A percentile compares a stretch with the other conserved stretches of the same genome.
Conservation (phyloP, 1,140 invertebrate genomes). For the Medauroidea extradentata region DNA sequence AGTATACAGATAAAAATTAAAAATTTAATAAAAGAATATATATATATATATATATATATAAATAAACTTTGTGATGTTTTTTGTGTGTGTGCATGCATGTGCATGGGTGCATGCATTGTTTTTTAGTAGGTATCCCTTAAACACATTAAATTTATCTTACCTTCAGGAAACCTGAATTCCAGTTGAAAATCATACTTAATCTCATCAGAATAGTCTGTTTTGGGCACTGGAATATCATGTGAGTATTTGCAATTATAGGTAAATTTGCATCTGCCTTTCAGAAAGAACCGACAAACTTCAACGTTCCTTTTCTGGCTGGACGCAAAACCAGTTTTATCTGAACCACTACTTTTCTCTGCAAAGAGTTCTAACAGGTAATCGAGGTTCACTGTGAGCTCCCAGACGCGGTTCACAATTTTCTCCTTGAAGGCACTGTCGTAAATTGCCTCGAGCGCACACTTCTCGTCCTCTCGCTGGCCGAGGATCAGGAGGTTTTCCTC, state of each 20-base stretch:
- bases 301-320: conserved; percentile 31
- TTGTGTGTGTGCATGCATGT: too few species aligned
- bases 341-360: conserved; percentile 43
- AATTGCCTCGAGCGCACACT: conserved; percentile 65
- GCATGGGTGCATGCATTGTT: too few species aligned
- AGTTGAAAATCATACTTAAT: conserved; percentile 52
- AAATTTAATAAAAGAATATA: too few species aligned
- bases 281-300: conserved; percentile 61
- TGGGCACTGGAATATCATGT: conserved; percentile 47
- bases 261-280: conserved; percentile 62
- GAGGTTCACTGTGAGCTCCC: conserved; percentile 60
- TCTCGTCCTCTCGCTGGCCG: conserved; percentile 62
- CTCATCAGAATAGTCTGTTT: background rate
- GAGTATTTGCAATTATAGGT: conserved; percentile 65
- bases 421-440: conserved; percentile 62
- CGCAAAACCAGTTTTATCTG: conserved; percentile 33
- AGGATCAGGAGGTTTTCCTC: conserved; percentile 35
- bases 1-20: too few species aligned
- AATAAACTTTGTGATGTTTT: too few species aligned
- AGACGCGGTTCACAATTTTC: conserved; percentile 58
- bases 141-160: conserved; percentile 32
- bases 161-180: conserved; percentile 66
- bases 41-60: too few species aligned
- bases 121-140: background rate
- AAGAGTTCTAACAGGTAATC: conserved; percentile 61